These are phyloP conservation scores for Triplophysa rosa DNA, from an alignment of 2,113 vertebrate genomes.

Conservation along the genomic window DNA sequence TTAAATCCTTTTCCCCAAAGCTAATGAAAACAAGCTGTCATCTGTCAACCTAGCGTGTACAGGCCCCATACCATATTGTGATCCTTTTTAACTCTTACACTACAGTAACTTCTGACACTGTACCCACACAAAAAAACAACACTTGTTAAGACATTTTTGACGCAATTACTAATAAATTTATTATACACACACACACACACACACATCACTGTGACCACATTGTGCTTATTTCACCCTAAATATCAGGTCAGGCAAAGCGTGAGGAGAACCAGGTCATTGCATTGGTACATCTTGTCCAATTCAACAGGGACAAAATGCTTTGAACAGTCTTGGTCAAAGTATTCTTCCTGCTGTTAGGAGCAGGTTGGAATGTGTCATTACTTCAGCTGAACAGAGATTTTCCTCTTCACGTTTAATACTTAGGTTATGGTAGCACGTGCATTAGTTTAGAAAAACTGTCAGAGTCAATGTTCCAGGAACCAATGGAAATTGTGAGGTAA, in stretches of 20 bases:
- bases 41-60: not conserved
- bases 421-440: slow-evolving; percentile 49
- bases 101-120: not conserved
- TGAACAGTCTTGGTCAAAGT: slow-evolving; percentile 34
- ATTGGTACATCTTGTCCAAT: slow-evolving; percentile 26
- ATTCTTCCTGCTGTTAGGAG: slow-evolving; percentile 45
- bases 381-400: slow-evolving; percentile 58
- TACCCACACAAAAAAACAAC: not conserved
- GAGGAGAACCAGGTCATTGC: slow-evolving; percentile 28
- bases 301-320: slow-evolving; percentile 20
- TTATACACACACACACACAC: not conserved
- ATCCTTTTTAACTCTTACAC: not conserved
- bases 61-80: not conserved
- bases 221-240: not conserved
- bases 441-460: slow-evolving; percentile 53
- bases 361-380: slow-evolving; percentile 44
- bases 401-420: slow-evolving; percentile 57
- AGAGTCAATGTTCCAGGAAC: slow-evolving; percentile 56
- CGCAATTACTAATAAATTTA: not conserved
- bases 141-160: not conserved
- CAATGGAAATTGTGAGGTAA: slow-evolving; percentile 58
- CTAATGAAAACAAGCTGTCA: not conserved
- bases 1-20: not conserved
- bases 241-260: not conserved
- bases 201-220: not conserved